Evolutionary conservation across 2,888 invertebrate genomes (phyloP).

Genomic region (Microplitis deprimator): DNA sequence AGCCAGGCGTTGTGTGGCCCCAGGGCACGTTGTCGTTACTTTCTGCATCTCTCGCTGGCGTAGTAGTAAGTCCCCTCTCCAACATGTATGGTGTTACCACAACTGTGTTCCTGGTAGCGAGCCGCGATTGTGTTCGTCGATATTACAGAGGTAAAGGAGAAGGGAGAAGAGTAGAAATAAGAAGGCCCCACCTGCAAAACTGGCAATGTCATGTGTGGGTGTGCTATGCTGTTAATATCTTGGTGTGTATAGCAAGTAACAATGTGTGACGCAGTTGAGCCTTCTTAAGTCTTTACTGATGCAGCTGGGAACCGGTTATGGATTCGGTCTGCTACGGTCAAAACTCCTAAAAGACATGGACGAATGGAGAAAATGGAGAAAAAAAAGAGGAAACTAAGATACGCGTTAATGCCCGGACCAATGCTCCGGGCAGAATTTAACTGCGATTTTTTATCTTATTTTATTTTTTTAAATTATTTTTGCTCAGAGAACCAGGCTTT

Average conservation of each 20-base stretch:
- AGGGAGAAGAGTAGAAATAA: slow-evolving; percentile 33
- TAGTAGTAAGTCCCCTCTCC: slow-evolving; percentile 8
- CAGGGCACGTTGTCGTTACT: slow-evolving; percentile 41
- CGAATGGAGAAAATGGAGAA: slow-evolving; percentile 18
- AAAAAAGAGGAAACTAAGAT: slow-evolving; percentile 13
- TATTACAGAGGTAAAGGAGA: slow-evolving; percentile 33
- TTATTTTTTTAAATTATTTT: not conserved
- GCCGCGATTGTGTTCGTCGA: slow-evolving; percentile 38
- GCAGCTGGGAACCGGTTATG: slow-evolving; percentile 71
- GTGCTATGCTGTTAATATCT: not conserved
- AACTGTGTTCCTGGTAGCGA: slow-evolving; percentile 30
- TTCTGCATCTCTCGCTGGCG: slow-evolving; percentile 36
- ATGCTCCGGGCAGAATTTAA: slow-evolving; percentile 9
- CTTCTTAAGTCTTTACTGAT: slow-evolving; percentile 44
- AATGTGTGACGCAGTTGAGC: slow-evolving; percentile 18
- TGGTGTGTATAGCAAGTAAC: slow-evolving; percentile 10
- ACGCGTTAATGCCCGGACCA: slow-evolving; percentile 27
- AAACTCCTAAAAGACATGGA: slow-evolving; percentile 39
- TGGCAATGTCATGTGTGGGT: slow-evolving; percentile 11
- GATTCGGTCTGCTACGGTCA: slow-evolving; percentile 34
- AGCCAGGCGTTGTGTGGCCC: slow-evolving; percentile 42
- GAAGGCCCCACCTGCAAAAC: slow-evolving; percentile 23
- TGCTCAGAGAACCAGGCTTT: not conserved
- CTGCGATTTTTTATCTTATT: slow-evolving; percentile 12
- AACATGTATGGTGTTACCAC: slow-evolving; percentile 19